Conservation (phyloP, 2,797 vertebrate genomes). For the Podargus strigoides region DNA sequence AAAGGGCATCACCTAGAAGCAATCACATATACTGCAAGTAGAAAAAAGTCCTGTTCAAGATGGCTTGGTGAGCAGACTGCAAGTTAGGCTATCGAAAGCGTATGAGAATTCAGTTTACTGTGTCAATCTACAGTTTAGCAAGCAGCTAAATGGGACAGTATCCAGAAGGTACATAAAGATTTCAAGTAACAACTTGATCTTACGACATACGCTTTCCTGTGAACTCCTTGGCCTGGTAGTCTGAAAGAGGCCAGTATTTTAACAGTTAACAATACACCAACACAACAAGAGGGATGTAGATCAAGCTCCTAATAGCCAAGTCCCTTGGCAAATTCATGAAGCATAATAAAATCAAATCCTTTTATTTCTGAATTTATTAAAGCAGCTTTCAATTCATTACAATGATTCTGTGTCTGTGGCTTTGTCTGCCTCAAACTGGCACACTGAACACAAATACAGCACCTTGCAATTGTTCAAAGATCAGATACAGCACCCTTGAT, state of each 20-base stretch:
- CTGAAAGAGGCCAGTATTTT: not conserved
- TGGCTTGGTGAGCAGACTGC: not conserved
- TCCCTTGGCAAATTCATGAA: constrained; percentile 43
- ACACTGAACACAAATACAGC: not conserved
- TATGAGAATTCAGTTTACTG: not conserved
- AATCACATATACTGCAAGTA: not conserved
- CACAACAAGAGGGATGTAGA: not conserved
- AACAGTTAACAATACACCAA: not conserved
- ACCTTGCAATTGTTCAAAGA: not conserved
- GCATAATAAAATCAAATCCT: constrained; percentile 22
- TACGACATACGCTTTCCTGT: accelerated
- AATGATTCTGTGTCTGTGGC: not conserved
- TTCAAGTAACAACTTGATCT: not conserved
- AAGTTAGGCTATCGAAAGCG: not conserved
- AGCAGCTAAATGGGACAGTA: not conserved
- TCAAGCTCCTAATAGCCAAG: not conserved
- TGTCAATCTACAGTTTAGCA: not conserved
- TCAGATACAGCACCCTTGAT: not conserved
- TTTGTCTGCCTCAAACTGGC: not conserved
- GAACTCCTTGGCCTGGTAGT: not conserved
- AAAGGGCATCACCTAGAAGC: no score
- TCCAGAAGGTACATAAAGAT: not conserved
- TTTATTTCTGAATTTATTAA: constrained; percentile 48
- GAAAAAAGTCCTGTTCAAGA: not conserved
- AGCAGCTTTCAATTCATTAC: constrained; percentile 43